Conservation (phyloP, 1,140 invertebrate genomes). For the Hestina assimilis region DNA sequence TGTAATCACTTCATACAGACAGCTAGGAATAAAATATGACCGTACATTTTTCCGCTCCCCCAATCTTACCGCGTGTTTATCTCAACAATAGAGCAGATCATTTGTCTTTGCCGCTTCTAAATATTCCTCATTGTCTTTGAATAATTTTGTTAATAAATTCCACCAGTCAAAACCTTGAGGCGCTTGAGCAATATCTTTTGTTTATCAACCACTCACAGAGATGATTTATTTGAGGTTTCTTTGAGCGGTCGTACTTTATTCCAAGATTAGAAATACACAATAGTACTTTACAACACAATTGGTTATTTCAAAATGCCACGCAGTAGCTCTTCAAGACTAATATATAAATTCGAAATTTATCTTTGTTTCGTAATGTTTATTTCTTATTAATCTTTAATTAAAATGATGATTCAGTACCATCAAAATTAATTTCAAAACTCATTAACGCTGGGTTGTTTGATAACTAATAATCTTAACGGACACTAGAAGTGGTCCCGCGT, state of each 20-base stretch:
- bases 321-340: background rate
- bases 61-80: constrained; percentile 45
- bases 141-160: constrained; percentile 69
- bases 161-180: constrained; percentile 59
- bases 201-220: constrained; percentile 54
- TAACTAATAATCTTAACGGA: constrained; percentile 15
- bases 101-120: constrained; percentile 63
- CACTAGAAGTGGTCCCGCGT: constrained; percentile 15
- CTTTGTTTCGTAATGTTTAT: background rate
- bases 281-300: background rate
- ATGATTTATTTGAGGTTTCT: constrained; percentile 47
- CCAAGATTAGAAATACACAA: constrained; percentile 16
- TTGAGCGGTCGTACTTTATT: constrained; percentile 8
- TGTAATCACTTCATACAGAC: background rate
- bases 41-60: constrained; percentile 33
- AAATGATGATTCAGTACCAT: too few relatives aligned
- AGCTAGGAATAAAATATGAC: constrained; percentile 22
- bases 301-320: background rate
- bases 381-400: background rate
- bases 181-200: constrained; percentile 60
- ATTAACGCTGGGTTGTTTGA: constrained; percentile 10
- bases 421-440: constrained; percentile 17
- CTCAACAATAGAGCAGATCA: constrained; percentile 54
- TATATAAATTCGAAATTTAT: background rate
- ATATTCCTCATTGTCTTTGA: constrained; percentile 69